These are phyloP conservation scores for Passer domesticus DNA, from an alignment of 2,113 vertebrate genomes.

Conservation along the genomic window DNA sequence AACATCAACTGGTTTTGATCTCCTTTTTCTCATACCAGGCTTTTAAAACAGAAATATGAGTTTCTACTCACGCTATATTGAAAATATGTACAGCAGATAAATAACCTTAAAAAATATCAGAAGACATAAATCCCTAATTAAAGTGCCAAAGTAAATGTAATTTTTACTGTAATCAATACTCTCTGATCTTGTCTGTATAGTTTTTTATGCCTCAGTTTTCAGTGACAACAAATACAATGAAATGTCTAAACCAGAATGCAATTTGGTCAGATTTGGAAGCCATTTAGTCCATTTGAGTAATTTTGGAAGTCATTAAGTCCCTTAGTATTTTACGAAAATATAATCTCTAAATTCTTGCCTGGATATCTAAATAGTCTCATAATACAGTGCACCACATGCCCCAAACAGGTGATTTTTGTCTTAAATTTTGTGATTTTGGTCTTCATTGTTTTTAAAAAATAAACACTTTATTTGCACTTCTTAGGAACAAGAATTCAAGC, in stretches of 20 bases:
- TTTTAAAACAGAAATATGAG: not conserved
- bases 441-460: not conserved
- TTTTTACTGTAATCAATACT: not conserved
- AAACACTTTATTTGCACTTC: not conserved
- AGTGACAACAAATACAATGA: not conserved
- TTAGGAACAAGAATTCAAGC: not conserved
- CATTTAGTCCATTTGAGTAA: not conserved
- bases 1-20: not conserved
- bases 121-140: not conserved
- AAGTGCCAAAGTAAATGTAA: not conserved
- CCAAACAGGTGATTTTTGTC: not conserved
- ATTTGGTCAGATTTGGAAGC: not conserved
- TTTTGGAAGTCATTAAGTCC: not conserved
- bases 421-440: fast-evolving
- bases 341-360: not conserved
- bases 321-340: not conserved
- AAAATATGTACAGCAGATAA: not conserved
- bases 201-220: not conserved
- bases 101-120: not conserved
- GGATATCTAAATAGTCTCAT: not conserved
- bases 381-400: not conserved
- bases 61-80: not conserved
- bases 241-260: not conserved
- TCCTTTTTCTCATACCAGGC: not conserved
- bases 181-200: not conserved